Base-by-base conservation (phyloP, 2,113 vertebrate genomes). In the Macroglossus sobrinus region DNA sequence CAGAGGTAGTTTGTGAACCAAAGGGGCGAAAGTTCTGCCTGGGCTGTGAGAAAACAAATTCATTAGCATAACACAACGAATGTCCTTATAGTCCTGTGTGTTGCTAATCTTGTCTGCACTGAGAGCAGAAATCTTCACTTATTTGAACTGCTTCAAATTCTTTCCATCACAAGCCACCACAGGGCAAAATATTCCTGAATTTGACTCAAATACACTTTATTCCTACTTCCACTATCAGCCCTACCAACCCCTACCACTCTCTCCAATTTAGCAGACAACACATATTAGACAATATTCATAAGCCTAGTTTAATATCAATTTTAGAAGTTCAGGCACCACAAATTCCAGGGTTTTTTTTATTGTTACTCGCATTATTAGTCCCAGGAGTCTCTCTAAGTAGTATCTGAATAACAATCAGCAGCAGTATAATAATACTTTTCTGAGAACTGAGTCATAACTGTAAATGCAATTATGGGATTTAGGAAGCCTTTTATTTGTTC, bases 91-190 rank as follows among this genome's bases (percentile, higher is more conserved):
- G 53, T 43, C 38, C 47, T 81, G 22, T 13, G 4, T 18, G 6
- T 33, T 59, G 24, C 72, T 47, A 12, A 12, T 10, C 9, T 4
- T 4, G 11, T 0, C 7, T 15, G 1, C 24, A 22, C 1, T 3
- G 30, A 79, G 57, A 55, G 57, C 80, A 85, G 64, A 47, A 21
- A 78, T 30, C 15, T 71, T 24, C 2, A 1, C 24, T 61, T 14
- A 21, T 21, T 38, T 79, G 30, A 89, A n/a, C 40, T 90, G 64
- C 64, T 95, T 74, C 88, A 40, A 57, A 19, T 85, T 93, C 47
- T 78, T 84, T 59, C 55, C 55, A 55, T 78, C 38, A 72, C 76
- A 96, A 84, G 21, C 47, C 40, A 84, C 9, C 86, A 86, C 59
- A 92, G 64, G 57, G 69, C 68, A 76, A 74, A 81, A 55, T 72